Percentiles rank a stretch among this genome's conserved stretches.
Evolutionary conservation across 2,113 vertebrate species (phyloP).

Genomic region (Coturnix japonica): DNA sequence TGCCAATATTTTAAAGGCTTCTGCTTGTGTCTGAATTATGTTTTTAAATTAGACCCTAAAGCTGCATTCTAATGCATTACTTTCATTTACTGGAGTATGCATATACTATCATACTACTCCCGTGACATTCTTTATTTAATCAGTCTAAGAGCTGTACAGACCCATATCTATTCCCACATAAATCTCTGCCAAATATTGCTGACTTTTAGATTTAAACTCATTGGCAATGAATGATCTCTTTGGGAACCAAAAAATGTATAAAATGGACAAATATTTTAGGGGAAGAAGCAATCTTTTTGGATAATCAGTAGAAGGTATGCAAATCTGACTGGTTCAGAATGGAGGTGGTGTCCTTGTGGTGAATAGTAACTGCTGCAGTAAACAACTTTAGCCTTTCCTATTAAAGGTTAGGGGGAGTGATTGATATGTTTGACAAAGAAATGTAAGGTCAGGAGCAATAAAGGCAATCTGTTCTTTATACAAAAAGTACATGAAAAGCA

Average conservation of each 20-base stretch:
- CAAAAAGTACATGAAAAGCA: conserved; percentile 49
- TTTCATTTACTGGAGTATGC: conserved; percentile 71
- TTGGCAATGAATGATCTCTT: conserved; percentile 47
- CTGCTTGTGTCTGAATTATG: conserved; percentile 68
- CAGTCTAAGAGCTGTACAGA: conserved; percentile 66
- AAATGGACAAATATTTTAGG: conserved; percentile 42
- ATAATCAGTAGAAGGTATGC: conserved; percentile 11
- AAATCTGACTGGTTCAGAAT: conserved; percentile 17
- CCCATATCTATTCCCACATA: conserved; percentile 56
- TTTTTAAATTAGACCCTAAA: conserved; percentile 78
- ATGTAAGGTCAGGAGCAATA: conserved; percentile 53
- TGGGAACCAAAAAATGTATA: not conserved
- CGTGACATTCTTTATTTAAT: conserved; percentile 71
- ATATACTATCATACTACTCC: conserved; percentile 54
- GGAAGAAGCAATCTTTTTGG: not conserved
- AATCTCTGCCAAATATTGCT: conserved; percentile 68
- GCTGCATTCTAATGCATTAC: conserved; percentile 73
- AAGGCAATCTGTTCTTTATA: conserved; percentile 53
- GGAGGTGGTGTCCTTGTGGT: conserved; percentile 37
- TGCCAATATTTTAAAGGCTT: conserved; percentile 77
- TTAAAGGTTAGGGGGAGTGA: conserved; percentile 54
- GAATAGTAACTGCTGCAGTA: conserved; percentile 21
- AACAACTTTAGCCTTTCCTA: conserved; percentile 52
- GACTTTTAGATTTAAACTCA: conserved; percentile 68
- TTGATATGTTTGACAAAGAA: conserved; percentile 58